Conservation (phyloP, 2,888 invertebrate genomes). For the Ormyrus pomaceus region DNA sequence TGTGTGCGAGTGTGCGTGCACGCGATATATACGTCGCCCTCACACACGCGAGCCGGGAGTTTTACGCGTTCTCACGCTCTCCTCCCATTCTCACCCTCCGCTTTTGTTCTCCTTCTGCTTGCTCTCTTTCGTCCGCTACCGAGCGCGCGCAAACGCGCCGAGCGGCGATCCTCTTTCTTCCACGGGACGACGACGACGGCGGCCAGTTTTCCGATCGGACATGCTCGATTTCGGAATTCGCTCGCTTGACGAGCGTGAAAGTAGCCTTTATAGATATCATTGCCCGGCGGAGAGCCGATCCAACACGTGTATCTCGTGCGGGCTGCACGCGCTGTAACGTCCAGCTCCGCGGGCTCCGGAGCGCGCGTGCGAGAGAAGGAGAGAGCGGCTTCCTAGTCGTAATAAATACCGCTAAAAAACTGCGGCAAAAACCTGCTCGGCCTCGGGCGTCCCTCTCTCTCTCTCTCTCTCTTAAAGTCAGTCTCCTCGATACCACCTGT, state of each 20-base stretch:
- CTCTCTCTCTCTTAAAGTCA: slow-evolving; percentile 47
- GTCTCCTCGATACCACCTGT: slow-evolving; percentile 57
- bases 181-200: not conserved
- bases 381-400: slow-evolving; percentile 68
- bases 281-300: too few species aligned
- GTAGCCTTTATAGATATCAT: not conserved
- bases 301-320: not conserved
- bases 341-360: slow-evolving; percentile 3
- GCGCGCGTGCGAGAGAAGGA: slow-evolving; percentile 39
- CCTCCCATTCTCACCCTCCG: slow-evolving; percentile 61
- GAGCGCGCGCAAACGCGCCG: not conserved
- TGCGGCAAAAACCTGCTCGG: slow-evolving; percentile 72
- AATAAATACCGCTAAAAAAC: slow-evolving; percentile 66
- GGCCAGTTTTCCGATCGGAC: too few species aligned
- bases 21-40: slow-evolving; percentile 47
- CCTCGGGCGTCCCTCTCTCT: slow-evolving; percentile 66
- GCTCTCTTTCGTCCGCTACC: not conserved
- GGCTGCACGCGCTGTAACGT: slow-evolving; percentile 7
- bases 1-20: slow-evolving; percentile 42
- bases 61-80: slow-evolving; percentile 71
- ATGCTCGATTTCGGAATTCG: too few species aligned
- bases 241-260: too few species aligned
- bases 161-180: not conserved
- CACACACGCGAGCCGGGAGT: slow-evolving; percentile 13
- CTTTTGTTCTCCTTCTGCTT: slow-evolving; percentile 22